Percentiles rank a stretch among this genome's conserved stretches.
phyloP scores from a whole-genome alignment of 2,113 vertebrate species.

The Aythya baeri region DNA sequence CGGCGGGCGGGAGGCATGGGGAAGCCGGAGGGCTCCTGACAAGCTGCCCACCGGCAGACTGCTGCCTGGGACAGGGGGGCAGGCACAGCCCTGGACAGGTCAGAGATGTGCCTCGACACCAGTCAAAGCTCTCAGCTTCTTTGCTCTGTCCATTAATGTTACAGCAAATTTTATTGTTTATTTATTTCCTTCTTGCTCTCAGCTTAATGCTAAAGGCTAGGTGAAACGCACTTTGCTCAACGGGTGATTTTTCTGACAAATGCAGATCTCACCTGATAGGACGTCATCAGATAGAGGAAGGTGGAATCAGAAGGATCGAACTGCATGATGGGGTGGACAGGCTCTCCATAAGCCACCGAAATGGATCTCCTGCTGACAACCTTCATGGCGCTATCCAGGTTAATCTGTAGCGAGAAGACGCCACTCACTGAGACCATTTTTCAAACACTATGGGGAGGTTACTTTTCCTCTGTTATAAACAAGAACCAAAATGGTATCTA shows the following conservation, averaged over 20 bases:
- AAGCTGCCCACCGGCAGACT: background rate
- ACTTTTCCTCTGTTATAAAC: background rate
- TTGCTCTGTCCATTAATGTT: background rate
- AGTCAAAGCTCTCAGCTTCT: background rate
- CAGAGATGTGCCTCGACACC: background rate
- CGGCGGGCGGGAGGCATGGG: background rate
- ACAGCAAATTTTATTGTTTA: background rate
- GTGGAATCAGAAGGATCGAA: constrained; percentile 91
- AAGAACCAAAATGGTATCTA: background rate
- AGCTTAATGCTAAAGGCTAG: background rate
- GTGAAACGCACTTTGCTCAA: background rate
- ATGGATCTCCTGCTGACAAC: constrained; percentile 83
- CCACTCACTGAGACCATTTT: background rate
- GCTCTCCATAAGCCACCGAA: constrained; percentile 84
- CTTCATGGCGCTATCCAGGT: constrained; percentile 82
- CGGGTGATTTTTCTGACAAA: background rate
- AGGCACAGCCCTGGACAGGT: background rate
- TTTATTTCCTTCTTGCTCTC: background rate
- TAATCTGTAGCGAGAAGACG: constrained; percentile 80
- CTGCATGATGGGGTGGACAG: constrained; percentile 94
- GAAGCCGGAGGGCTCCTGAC: background rate
- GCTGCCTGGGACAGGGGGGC: background rate
- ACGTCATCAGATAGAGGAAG: constrained; percentile 96
- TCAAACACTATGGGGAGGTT: background rate
- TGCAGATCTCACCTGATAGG: constrained; percentile 86